These are phyloP conservation scores for Drosophila lacteicornis DNA, from an alignment of 1,140 invertebrate species.

Conservation along the genomic window DNA sequence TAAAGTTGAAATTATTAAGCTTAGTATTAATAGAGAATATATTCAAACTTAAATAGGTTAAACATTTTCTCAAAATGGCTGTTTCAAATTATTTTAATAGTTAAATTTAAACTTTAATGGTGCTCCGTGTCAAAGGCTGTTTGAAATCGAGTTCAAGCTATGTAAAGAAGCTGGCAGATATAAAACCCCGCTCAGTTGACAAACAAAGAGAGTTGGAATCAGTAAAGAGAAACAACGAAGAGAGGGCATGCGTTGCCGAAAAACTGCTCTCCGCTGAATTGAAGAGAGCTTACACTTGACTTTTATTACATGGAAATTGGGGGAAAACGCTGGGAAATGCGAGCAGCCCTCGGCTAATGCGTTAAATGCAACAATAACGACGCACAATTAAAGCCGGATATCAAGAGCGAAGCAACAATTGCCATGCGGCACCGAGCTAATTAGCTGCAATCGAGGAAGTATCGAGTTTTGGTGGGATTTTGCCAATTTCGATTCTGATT, in stretches of 20 bases:
- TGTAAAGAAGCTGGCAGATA: neutral
- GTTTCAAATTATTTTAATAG: too few relatives aligned
- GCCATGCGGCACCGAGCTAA: slow-evolving; percentile 34
- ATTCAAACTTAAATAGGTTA: neutral
- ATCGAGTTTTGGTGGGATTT: slow-evolving; percentile 16
- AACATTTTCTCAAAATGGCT: neutral
- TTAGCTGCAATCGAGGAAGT: slow-evolving; percentile 20
- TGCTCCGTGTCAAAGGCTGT: slow-evolving; percentile 8
- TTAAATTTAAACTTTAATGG: neutral
- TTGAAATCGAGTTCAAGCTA: neutral
- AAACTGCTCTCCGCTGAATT: slow-evolving; percentile 17
- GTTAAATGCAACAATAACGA: slow-evolving; percentile 48
- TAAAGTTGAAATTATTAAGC: neutral
- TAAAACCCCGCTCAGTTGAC: neutral
- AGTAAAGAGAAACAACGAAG: neutral
- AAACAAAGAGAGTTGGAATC: slow-evolving; percentile 8
- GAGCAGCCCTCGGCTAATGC: slow-evolving; percentile 19
- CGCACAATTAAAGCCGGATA: slow-evolving; percentile 60
- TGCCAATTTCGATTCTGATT: slow-evolving; percentile 5
- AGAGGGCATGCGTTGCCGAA: slow-evolving; percentile 9
- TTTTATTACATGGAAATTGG: neutral
- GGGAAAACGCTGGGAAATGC: slow-evolving; percentile 10
- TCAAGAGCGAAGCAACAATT: slow-evolving; percentile 44
- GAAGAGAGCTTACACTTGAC: slow-evolving; percentile 24
- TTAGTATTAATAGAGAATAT: neutral